phyloP scores from a whole-genome alignment of 2,113 vertebrate species.

The Eptatretus burgeri region DNA sequence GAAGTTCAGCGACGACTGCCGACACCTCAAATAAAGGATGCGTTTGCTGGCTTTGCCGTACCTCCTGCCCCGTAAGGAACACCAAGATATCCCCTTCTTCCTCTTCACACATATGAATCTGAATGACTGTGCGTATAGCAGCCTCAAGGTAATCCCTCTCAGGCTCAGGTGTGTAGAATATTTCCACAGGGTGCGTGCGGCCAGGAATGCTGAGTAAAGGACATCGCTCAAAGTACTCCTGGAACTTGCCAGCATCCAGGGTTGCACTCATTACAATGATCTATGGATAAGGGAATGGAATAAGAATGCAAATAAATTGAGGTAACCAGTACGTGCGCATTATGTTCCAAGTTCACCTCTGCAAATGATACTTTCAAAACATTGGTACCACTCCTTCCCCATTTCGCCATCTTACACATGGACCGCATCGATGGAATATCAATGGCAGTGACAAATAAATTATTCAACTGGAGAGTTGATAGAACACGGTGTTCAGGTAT shows the following conservation, averaged over 20 bases:
- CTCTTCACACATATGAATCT: slow-evolving; percentile 88
- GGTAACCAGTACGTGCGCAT: no score
- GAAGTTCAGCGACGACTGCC: slow-evolving; percentile 26
- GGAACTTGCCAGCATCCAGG: slow-evolving; percentile 83
- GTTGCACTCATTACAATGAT: slow-evolving; percentile 91
- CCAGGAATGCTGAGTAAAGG: slow-evolving; percentile 76
- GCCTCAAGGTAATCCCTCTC: slow-evolving; percentile 85
- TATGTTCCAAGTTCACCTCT: no score
- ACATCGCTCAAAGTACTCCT: slow-evolving; percentile 82
- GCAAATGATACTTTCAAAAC: no score
- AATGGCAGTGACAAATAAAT: no score
- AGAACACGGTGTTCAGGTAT: no score
- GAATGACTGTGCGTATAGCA: slow-evolving; percentile 72
- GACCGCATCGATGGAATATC: no score
- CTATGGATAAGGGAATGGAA: slow-evolving; percentile 14
- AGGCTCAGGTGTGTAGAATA: slow-evolving; percentile 81
- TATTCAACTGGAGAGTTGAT: no score
- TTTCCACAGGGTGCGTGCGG: slow-evolving; percentile 80
- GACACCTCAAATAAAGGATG: not conserved
- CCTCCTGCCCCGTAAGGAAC: slow-evolving; percentile 89
- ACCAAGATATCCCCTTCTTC: slow-evolving; percentile 65
- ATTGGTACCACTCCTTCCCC: no score
- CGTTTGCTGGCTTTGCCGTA: slow-evolving; percentile 13
- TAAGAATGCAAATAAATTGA: no score
- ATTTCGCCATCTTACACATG: no score